A percentile compares a stretch with the other conserved stretches of the same genome.
Evolutionary conservation across 2,113 vertebrate species (phyloP).

Genomic region (Kryptolebias marmoratus): DNA sequence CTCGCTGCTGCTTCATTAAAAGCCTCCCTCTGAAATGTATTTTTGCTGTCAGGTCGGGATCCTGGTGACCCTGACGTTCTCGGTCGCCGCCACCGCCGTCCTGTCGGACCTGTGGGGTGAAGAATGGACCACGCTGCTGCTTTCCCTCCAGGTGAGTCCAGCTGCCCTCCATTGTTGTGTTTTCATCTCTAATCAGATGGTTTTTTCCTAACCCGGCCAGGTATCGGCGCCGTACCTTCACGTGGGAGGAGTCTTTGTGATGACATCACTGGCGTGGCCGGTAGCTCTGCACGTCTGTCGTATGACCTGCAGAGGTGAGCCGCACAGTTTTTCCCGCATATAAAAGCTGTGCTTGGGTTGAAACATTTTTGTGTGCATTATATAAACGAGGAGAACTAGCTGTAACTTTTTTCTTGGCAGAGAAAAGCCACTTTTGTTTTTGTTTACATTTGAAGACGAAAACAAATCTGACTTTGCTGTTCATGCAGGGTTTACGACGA

Average conservation of each 20-base stretch:
- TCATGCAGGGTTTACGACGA: no score
- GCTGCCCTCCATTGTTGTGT: not conserved
- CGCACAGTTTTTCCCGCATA: no score
- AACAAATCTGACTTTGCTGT: no score
- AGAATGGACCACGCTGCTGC: constrained; percentile 81
- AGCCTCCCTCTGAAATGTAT: not conserved
- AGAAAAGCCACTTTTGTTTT: no score
- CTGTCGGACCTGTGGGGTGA: constrained; percentile 81
- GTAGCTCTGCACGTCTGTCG: constrained; percentile 84
- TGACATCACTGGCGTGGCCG: constrained; percentile 86
- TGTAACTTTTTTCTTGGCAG: no score
- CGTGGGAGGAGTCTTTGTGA: constrained; percentile 79
- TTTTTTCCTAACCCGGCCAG: constrained; percentile 40
- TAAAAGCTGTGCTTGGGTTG: no score
- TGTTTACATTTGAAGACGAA: no score
- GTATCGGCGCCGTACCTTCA: constrained; percentile 88
- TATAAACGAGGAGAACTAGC: no score
- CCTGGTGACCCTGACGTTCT: constrained; percentile 77
- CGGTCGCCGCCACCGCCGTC: constrained; percentile 69
- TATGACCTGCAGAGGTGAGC: constrained; percentile 80
- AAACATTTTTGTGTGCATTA: no score
- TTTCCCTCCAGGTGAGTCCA: constrained; percentile 86
- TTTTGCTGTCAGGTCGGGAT: constrained; percentile 77
- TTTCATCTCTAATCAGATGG: not conserved
- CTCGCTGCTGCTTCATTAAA: no score